A percentile compares a stretch with the other conserved stretches of the same genome.
These are phyloP conservation scores for Boloria euphrosyne DNA, from an alignment of 2,888 invertebrate genomes.

Conservation along the genomic window DNA sequence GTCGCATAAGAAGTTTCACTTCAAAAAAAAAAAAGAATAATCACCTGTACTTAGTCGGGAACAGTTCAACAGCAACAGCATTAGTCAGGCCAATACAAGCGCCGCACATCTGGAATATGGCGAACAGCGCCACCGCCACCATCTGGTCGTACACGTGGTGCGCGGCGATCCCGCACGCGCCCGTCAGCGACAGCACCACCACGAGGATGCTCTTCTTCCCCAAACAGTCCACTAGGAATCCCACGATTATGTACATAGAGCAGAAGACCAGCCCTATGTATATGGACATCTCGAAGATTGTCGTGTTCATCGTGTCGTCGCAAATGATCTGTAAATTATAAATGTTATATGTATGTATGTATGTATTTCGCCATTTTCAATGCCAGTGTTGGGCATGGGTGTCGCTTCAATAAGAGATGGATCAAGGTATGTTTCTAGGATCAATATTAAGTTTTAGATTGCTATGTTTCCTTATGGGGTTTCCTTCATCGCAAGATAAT, in stretches of 20 bases:
- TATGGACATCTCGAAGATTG: slow-evolving; percentile 85
- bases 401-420: too few species aligned
- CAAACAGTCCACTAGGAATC: slow-evolving; percentile 79
- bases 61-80: slow-evolving; percentile 82
- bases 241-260: slow-evolving; percentile 84
- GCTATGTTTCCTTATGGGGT: too few species aligned
- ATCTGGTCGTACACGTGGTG: slow-evolving; percentile 83
- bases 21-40: slow-evolving; percentile 10
- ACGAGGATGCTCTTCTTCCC: slow-evolving; percentile 82
- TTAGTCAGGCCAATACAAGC: slow-evolving; percentile 82
- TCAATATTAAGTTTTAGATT: too few species aligned
- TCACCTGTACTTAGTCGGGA: slow-evolving; percentile 80
- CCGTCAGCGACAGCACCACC: slow-evolving; percentile 74
- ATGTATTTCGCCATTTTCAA: too few species aligned
- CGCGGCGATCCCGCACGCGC: slow-evolving; percentile 81
- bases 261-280: slow-evolving; percentile 85
- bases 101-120: slow-evolving; percentile 79
- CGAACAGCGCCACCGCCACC: slow-evolving; percentile 82
- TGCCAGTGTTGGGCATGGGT: too few species aligned
- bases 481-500: too few species aligned
- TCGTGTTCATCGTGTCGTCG: slow-evolving; percentile 79
- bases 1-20: too few species aligned
- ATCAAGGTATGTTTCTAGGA: too few species aligned
- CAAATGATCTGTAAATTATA: slow-evolving; percentile 60
- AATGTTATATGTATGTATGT: too few species aligned